Conservation (phyloP, 2,888 invertebrate genomes). For the Junonia oenone region DNA sequence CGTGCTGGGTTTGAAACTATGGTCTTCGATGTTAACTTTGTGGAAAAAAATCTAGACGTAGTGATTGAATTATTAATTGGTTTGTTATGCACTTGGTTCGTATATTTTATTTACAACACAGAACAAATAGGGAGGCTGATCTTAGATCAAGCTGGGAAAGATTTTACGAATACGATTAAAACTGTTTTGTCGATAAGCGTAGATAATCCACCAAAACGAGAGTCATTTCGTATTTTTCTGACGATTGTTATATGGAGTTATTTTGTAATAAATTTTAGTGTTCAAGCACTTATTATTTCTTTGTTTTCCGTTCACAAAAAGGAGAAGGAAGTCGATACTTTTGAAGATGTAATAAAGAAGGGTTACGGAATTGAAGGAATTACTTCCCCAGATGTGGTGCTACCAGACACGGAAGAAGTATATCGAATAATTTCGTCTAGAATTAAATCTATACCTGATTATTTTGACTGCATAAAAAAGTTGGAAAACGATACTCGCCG, state of each 20-base stretch:
- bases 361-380: slow-evolving; percentile 63
- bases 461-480: slow-evolving; percentile 48
- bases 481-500: slow-evolving; percentile 50
- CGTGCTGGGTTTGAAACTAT: slow-evolving; percentile 58
- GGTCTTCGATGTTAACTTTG: slow-evolving; percentile 47
- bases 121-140: slow-evolving; percentile 40
- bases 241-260: slow-evolving; percentile 58
- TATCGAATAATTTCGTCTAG: slow-evolving; percentile 54
- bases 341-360: slow-evolving; percentile 60
- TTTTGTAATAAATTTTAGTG: slow-evolving; percentile 61
- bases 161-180: slow-evolving; percentile 56
- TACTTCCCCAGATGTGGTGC: slow-evolving; percentile 61
- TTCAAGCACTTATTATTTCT: slow-evolving; percentile 65
- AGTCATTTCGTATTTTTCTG: slow-evolving; percentile 57
- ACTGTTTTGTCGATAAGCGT: slow-evolving; percentile 50
- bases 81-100: slow-evolving; percentile 56
- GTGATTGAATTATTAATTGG: slow-evolving; percentile 42
- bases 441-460: slow-evolving; percentile 43
- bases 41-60: slow-evolving; percentile 38
- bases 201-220: slow-evolving; percentile 47
- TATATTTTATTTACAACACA: slow-evolving; percentile 48
- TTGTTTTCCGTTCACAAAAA: slow-evolving; percentile 62
- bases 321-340: slow-evolving; percentile 65
- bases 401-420: slow-evolving; percentile 57
- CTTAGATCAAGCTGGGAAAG: slow-evolving; percentile 59